Evolutionary conservation across 2,888 invertebrate genomes (phyloP), one percentile per base, ranked within the genome.

Genomic region (Drepana falcataria): DNA sequence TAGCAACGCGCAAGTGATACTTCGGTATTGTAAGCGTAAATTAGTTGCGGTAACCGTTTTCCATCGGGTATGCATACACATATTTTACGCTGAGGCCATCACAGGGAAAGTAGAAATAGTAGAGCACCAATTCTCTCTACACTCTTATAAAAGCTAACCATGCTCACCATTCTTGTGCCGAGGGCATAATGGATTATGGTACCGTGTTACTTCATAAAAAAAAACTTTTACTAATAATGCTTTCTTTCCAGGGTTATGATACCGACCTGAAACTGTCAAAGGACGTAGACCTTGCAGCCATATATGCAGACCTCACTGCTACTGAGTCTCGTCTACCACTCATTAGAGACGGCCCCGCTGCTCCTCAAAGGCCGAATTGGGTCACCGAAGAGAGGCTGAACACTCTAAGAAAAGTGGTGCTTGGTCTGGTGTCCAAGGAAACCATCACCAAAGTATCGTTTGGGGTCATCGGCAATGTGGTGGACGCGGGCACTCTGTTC

Each of bases 401-500:
- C 0, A 63, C 59, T 1, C 57, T 90, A 1, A 76, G 70, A 51
- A 55, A 47, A 21, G 73, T 73, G 2, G 76, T 79, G 0, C 48
- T 76, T 9, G 59, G 68, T 1, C 48, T 91, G 35, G 53, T 88
- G 7, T 82, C 86, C 0, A 83, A 76, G 51, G 83, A 87, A 56
- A 75, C 79, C 0, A 49, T 89, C 35, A 85, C 84, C 0, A 90
- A 83, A 60, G 67, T 85, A 4, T 68, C 79, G 0, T 91, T 91
- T 67, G 85, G 86, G 0, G 47, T 83, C 0, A 41, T 90, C 4
- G 77, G 72, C 41, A 91, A 91, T 60, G 52, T 77, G 3, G 81
- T 89, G 1, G 91, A 91, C 63, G 88, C 81, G 55, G 80, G 83
- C 0, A 91, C 90, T 0, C 61, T 91, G 59, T 88, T 85, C 60